These are phyloP conservation scores for Orius laevigatus DNA, from an alignment of 1,140 invertebrate species.

Conservation along the genomic window DNA sequence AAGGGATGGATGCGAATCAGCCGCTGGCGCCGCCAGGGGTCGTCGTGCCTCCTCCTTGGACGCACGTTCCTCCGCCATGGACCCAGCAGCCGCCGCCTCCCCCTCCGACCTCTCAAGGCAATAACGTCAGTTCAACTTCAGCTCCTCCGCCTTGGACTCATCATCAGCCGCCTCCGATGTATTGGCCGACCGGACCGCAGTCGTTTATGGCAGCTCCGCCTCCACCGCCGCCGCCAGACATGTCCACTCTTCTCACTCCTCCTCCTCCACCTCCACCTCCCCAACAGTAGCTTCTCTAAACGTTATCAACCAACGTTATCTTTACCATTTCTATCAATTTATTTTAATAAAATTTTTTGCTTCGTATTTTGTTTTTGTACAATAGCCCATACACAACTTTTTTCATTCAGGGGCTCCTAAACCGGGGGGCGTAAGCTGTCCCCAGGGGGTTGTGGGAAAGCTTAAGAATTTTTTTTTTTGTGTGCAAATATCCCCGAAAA, in stretches of 20 bases:
- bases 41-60: slow-evolving; percentile 19
- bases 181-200: slow-evolving; percentile 41
- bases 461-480: too few species aligned
- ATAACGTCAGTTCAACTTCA: slow-evolving; percentile 27
- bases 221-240: slow-evolving; percentile 17
- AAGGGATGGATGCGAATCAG: slow-evolving; percentile 19
- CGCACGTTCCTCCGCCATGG: slow-evolving; percentile 29
- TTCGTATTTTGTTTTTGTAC: too few species aligned
- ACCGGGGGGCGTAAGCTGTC: too few species aligned
- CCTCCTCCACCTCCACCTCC: slow-evolving; percentile 17
- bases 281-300: slow-evolving; percentile 1
- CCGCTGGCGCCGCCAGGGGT: slow-evolving; percentile 23
- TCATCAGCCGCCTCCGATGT: slow-evolving; percentile 35
- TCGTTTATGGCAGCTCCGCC: slow-evolving; percentile 25
- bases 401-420: too few species aligned
- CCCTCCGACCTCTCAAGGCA: slow-evolving; percentile 31
- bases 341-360: too few species aligned
- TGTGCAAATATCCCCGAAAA: too few species aligned
- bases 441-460: too few species aligned
- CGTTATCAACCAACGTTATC: too few species aligned
- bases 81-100: slow-evolving; percentile 20
- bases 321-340: too few species aligned
- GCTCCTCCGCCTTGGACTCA: slow-evolving; percentile 26
- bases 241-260: slow-evolving; percentile 10
- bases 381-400: too few species aligned